These are phyloP conservation scores for Furcula furcula DNA, from an alignment of 2,888 invertebrate genomes.

Conservation along the genomic window DNA sequence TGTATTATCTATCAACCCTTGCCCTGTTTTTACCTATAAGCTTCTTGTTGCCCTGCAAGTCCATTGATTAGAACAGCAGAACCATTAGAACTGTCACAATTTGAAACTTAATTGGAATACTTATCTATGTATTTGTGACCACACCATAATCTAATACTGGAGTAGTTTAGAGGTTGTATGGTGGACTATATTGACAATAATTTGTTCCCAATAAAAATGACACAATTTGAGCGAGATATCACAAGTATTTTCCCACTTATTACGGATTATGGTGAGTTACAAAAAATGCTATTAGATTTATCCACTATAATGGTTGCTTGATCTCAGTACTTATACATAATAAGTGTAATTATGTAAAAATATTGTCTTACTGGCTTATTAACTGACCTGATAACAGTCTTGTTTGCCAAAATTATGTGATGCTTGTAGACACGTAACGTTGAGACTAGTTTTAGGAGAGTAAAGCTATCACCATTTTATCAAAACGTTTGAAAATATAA, in stretches of 20 bases:
- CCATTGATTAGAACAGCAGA: no score
- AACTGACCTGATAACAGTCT: constrained; percentile 5
- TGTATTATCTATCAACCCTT: no score
- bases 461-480: constrained; percentile 25
- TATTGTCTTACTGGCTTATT: no score
- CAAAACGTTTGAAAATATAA: constrained; percentile 24
- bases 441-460: constrained; percentile 25
- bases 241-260: constrained; percentile 8
- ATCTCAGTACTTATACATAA: constrained; percentile 10
- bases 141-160: no score
- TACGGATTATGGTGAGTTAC: constrained; percentile 24
- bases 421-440: constrained; percentile 3
- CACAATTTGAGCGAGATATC: constrained; percentile 12
- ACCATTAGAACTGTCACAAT: no score
- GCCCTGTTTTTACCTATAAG: no score
- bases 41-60: no score
- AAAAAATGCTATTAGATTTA: constrained; percentile 12
- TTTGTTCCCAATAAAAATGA: constrained; percentile 20
- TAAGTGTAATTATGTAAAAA: constrained; percentile 4
- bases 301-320: constrained; percentile 4
- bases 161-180: no score
- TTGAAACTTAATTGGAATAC: no score
- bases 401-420: constrained; percentile 8
- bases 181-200: constrained; percentile 22
- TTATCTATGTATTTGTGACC: no score